Evolutionary conservation across 2,113 vertebrate species (phyloP), one percentile per base, ranked within the genome.

Genomic region (Ciconia stormi): DNA sequence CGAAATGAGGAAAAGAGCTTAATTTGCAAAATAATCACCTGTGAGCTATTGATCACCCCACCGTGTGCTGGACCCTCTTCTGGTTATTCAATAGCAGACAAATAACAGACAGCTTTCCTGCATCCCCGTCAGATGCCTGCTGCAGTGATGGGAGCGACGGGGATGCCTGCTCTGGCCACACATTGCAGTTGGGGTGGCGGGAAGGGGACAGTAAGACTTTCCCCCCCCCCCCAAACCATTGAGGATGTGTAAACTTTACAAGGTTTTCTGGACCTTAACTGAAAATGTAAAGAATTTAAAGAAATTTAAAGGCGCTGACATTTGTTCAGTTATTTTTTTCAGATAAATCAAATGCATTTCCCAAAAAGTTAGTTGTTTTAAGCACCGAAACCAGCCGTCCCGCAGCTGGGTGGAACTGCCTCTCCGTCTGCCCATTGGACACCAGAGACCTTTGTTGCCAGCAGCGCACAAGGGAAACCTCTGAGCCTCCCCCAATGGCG

Each of bases 401-500:
- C 1, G 7, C 29, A 32, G 40, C 29, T 49, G n/a, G 29, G 65
- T 69, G 53, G 55, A 80, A 26, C 30, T 53, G 66, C 44, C 26
- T 38, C 70, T 44, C 40, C 9, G 7, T 9, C 42, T 38, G 44
- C 40, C 30, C 13, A 0, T 12, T 16, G 42, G 21, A 7, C 38
- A 13, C 18, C 4, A 18, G n/a, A 50, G 38, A 36, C 5, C 32
- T 49, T 66, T 23, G n/a, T 6, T 59, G 49, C 67, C 62, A 15
- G 26, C 3, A 1, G 14, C 18, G 22, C 73, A 17, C 40, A 5
- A 52, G 36, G 34, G 46, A 90, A 62, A 70, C 15, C 42, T 77
- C 8, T 36, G 46, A 70, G 49, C 23, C 56, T 74, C 53, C 61
- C 3, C 3, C n/a, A 72, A 2, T 0, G 0, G n/a, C 1, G 0